Evolutionary conservation across 1,140 invertebrate species (phyloP), one percentile per base, ranked within the genome.

Genomic region (Popillia japonica): DNA sequence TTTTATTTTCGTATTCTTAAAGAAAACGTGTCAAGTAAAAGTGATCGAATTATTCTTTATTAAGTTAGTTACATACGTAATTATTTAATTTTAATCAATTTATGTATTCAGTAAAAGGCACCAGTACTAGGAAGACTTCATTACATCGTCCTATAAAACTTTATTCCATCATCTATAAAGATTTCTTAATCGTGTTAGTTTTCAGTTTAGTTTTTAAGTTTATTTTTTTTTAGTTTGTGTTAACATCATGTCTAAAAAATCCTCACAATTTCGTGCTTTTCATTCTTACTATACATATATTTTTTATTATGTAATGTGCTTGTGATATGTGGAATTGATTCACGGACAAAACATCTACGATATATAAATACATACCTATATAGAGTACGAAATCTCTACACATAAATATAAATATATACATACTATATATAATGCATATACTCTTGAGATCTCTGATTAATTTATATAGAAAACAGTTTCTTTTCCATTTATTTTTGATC

Each of bases 311-410:
- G 72, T 74, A 74, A 74, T 74, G 20, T 74, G 82, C 83, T 84
- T 84, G 83, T 84, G 83, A 84, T 84, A 84, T 68, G 75, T 80
- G 83, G 82, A 83, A 84, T 84, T 84, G 83, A 83, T 74, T 74
- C 72, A 74, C 61, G 48, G 27, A 34, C 27, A 55, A 68, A 68
- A 68, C 61, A 68, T 27, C 20, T 68, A 68, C 22, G 22, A 68
- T 41, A 79, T 22, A 77, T 34, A 34, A 34, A 34, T 34, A 34
- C 27, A 34, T 34, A 34, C 27, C 27, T 34, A 34, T 77, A 75
- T 75, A 81, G 77, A 80, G 78, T 80, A 72, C 76, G 79, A 81
- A 78, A 81, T 79, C 77, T 78, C 77, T 80, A 80, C 78, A 82
- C 77, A 40, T 76, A 75, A 61, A 42, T 59, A 77, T 78, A 78